These are phyloP conservation scores for Antechinus flavipes DNA, from an alignment of 2,113 vertebrate genomes.

Conservation along the genomic window DNA sequence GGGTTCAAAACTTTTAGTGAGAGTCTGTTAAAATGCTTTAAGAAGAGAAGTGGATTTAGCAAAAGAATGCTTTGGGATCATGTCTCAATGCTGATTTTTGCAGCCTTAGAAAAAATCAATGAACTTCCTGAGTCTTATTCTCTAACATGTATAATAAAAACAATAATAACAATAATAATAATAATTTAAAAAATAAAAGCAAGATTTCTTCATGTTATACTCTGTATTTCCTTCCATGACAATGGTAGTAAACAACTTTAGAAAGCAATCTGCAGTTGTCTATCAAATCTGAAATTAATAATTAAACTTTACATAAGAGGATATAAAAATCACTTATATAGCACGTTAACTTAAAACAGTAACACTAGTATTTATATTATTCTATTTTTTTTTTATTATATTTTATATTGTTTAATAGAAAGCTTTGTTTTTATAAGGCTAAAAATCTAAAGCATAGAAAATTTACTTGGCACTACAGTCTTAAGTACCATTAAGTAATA, in stretches of 20 bases:
- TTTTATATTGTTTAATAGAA: not conserved
- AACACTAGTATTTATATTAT: not conserved
- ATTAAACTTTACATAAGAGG: not conserved
- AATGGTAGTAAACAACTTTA: not conserved
- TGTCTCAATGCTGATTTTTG: not conserved
- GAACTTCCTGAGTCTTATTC: not conserved
- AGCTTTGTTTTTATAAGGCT: not conserved
- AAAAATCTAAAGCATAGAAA: not conserved
- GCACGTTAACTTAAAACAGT: not conserved
- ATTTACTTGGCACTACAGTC: not conserved
- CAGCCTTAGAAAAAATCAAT: not conserved
- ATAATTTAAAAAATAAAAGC: not conserved
- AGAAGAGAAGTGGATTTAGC: not conserved
- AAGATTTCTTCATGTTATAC: not conserved
- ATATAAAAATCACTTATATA: not conserved
- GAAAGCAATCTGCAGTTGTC: not conserved
- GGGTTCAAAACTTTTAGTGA: not conserved
- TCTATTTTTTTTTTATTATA: not conserved
- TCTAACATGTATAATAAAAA: not conserved
- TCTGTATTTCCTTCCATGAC: not conserved
- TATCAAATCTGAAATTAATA: not conserved
- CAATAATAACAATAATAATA: not conserved
- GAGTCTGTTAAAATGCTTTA: too few relatives aligned
- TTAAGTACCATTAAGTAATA: not conserved
- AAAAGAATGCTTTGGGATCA: not conserved